Percentiles rank a stretch among this genome's conserved stretches.
Evolutionary conservation across 23 tunicate genomes (phyloP).

Genomic region (Clavelina lepadiformis): DNA sequence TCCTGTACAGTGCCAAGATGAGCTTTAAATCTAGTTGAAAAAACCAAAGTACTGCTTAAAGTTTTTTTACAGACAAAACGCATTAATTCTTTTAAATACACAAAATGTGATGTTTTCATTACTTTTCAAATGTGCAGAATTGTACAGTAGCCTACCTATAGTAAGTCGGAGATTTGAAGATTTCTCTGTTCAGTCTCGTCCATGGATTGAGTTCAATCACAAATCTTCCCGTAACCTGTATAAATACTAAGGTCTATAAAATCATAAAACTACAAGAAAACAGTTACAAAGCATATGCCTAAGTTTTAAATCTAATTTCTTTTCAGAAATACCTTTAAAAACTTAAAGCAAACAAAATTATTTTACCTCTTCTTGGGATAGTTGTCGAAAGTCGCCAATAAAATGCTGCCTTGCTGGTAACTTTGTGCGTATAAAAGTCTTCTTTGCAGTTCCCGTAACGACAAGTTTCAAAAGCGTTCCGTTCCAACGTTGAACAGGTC

Average conservation of each 20-base stretch:
- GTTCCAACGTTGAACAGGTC: slow-evolving; percentile 13
- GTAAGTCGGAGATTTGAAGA: slow-evolving; percentile 14
- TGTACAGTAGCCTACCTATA: slow-evolving; percentile 39
- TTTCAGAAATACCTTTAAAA: too few species aligned
- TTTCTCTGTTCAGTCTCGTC: slow-evolving; percentile 32
- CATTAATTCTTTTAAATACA: too few species aligned
- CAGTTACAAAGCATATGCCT: too few species aligned
- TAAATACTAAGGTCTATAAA: too few species aligned
- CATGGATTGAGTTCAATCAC: slow-evolving; percentile 45
- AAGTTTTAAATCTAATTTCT: too few species aligned
- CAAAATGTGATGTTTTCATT: too few species aligned
- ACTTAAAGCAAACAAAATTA: slow-evolving; percentile 36
- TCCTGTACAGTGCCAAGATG: slow-evolving; percentile 23
- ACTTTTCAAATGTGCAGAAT: too few species aligned
- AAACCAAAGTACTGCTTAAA: background rate
- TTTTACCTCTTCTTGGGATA: slow-evolving; percentile 25
- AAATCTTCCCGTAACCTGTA: slow-evolving; percentile 36
- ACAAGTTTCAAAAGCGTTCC: slow-evolving; percentile 2
- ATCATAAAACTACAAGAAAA: too few species aligned
- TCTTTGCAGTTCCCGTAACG: slow-evolving; percentile 22
- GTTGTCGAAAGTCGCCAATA: slow-evolving; percentile 20
- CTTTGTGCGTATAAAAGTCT: slow-evolving; percentile 5
- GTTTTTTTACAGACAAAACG: too few species aligned
- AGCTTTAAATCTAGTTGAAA: slow-evolving; percentile 23
- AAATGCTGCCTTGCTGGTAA: slow-evolving; percentile 18